phyloP scores from a whole-genome alignment of 2,113 vertebrate species.

The Dipodomys merriami region DNA sequence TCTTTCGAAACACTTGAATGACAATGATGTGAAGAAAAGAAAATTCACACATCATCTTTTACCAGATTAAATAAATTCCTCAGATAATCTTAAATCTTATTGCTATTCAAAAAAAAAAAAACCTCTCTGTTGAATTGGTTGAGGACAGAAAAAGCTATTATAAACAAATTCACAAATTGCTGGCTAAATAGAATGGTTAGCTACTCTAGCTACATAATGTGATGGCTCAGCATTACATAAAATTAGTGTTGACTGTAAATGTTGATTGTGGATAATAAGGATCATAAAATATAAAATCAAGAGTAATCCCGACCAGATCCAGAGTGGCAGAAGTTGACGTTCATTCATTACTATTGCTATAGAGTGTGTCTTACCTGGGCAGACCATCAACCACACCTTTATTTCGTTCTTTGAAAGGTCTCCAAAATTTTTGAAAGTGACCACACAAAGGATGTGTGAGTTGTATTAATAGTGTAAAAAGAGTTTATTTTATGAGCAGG shows the following conservation, averaged over 20 bases:
- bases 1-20: not conserved
- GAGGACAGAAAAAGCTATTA: not conserved
- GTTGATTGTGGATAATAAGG: not conserved
- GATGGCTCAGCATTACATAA: not conserved
- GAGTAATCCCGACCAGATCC: not conserved
- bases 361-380: not conserved
- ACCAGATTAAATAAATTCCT: not conserved
- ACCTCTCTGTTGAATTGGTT: not conserved
- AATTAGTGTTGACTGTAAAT: not conserved
- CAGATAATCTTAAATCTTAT: not conserved
- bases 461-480: not conserved
- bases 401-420: not conserved
- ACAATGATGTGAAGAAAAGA: not conserved
- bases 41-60: not conserved
- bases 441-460: not conserved
- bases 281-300: not conserved
- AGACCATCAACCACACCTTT: not conserved
- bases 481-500: not conserved
- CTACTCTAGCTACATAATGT: not conserved
- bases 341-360: not conserved
- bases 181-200: not conserved
- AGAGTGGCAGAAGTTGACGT: not conserved
- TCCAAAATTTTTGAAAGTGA: not conserved
- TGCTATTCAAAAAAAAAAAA: not conserved
- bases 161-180: not conserved